Evolutionary conservation across 2,113 vertebrate species (phyloP), one percentile per base, ranked within the genome.

Genomic region (Nycticorax nycticorax): DNA sequence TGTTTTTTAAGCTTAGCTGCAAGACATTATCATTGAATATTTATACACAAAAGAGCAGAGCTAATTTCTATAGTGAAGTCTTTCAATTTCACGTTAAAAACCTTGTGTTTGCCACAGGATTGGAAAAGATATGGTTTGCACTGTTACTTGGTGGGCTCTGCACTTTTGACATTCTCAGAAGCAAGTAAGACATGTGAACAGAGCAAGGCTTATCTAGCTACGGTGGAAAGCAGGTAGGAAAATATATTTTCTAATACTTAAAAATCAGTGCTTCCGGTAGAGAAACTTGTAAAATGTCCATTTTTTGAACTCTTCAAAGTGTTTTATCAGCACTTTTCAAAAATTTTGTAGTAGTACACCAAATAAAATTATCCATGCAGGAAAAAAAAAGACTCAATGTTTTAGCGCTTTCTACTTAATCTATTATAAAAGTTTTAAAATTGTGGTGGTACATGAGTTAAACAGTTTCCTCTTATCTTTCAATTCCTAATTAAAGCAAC

Each of bases 111-210:
- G 15, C 63, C 27, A 75, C 83, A 99, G 99, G 99, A 98, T 23
- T 99, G 98, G 97, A 97, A 98, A 95, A 98, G 98, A 89, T 98
- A 98, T 28, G 97, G 96, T 6, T 98, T 97, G 39, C 98, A 98
- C 83, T 99, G 99, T 89, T 99, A 99, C 91, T 98, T 98, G 33
- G 97, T 99, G 85, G 98, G 98, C 85, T 90, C 97, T 7, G 97
- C 98, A 45, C 92, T 87, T 56, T 91, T 98, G 92, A 98, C 97
- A 0, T 99, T 99, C 96, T 76, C 98, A 78, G 99, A 99, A 35
- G 99, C 99, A 80, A 99, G 97, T 50, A 96, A 72, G 63, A 96
- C 86, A 2, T 99, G 99, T 92, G 87, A 87, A 77, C 62, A 43
- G 30, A 97, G 82, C 39, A 96, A 96, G 37, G 98, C 98, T 20